Evolutionary conservation across 2,888 invertebrate species (phyloP).

Genomic region (Helicoverpa assulta): DNA sequence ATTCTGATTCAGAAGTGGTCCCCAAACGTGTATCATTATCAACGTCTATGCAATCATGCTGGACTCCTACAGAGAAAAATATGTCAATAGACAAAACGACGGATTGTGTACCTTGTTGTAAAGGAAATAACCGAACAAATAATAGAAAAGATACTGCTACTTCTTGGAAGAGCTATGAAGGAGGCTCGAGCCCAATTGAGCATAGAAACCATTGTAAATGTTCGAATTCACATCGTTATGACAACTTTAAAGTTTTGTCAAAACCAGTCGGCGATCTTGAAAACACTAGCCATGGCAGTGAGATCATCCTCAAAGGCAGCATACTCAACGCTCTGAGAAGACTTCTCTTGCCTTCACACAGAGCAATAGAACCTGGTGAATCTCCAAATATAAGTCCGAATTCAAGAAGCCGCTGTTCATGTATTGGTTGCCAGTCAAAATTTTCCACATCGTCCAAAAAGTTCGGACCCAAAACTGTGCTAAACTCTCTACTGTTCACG

Average conservation of each 20-base stretch:
- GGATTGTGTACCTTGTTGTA: constrained; percentile 1
- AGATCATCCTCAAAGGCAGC: constrained; percentile 15
- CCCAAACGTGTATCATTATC: neutral
- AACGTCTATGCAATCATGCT: constrained; percentile 8
- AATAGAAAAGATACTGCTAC: neutral
- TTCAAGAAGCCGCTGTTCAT: neutral
- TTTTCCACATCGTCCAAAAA: neutral
- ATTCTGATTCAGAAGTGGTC: neutral
- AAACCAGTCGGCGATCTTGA: neutral
- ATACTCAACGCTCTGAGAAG: constrained; percentile 41
- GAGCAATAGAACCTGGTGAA: constrained; percentile 5
- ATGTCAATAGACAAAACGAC: constrained; percentile 7
- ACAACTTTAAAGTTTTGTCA: neutral
- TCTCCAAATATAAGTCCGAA: neutral
- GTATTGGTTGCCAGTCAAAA: neutral
- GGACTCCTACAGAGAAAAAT: neutral
- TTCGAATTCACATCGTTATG: neutral
- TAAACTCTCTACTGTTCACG: neutral
- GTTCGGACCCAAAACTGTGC: neutral
- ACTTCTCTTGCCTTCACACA: constrained; percentile 26
- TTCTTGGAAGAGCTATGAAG: neutral
- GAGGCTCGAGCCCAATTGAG: neutral
- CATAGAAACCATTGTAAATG: neutral
- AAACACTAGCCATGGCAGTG: constrained; percentile 1
- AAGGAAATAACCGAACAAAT: too few relatives aligned